phyloP scores from a whole-genome alignment of 2,888 invertebrate genomes.

The Nebria salina region DNA sequence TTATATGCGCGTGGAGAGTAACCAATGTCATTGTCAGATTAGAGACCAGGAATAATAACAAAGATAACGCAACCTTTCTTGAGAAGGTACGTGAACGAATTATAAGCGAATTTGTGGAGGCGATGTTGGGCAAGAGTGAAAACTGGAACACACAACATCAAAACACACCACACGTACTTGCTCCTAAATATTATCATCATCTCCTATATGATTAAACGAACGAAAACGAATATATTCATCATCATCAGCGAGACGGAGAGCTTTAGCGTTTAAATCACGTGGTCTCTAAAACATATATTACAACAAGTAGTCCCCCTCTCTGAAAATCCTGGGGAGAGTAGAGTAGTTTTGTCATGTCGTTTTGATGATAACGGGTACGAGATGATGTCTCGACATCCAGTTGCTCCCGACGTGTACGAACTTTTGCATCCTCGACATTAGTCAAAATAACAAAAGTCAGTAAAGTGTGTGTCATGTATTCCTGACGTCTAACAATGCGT shows the following conservation, averaged over 20 bases:
- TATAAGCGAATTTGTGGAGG: not conserved
- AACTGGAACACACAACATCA: not conserved
- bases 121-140: not conserved
- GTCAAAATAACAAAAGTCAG: not conserved
- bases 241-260: conserved; percentile 20
- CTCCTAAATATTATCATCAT: conserved; percentile 13
- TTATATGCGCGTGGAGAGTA: conserved; percentile 4
- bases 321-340: conserved; percentile 7
- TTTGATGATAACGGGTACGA: conserved; percentile 35
- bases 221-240: conserved; percentile 26
- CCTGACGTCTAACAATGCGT: conserved; percentile 64
- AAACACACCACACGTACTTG: conserved; percentile 19
- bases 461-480: conserved; percentile 17
- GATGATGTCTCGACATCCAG: conserved; percentile 39
- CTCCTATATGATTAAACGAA: not conserved
- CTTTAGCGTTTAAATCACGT: conserved; percentile 40
- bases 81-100: not conserved
- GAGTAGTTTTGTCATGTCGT: conserved; percentile 10
- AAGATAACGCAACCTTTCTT: conserved; percentile 17
- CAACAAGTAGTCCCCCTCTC: conserved; percentile 32
- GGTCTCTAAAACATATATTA: conserved; percentile 15
- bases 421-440: conserved; percentile 3
- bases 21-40: conserved; percentile 29
- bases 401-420: conserved; percentile 33
- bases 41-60: not conserved